A percentile compares a stretch with the other conserved stretches of the same genome.
phyloP scores from a whole-genome alignment of 2,888 invertebrate genomes.

The Cinara cedri region DNA sequence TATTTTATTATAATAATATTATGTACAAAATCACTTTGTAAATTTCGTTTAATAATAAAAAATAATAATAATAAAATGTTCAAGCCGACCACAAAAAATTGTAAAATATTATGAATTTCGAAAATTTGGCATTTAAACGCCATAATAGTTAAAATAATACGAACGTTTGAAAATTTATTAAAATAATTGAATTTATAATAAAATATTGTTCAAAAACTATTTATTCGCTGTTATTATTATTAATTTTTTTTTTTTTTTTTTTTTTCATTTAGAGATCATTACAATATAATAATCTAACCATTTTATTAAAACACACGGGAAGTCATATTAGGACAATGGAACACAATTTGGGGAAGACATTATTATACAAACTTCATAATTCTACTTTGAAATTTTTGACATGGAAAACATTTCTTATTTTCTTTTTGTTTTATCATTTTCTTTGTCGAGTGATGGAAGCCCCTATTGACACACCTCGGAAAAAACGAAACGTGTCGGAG shows the following conservation, averaged over 20 bases:
- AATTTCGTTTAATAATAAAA: constrained; percentile 1
- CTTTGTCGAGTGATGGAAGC: constrained; percentile 18
- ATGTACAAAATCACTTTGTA: constrained; percentile 39
- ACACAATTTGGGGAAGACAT: constrained; percentile 55
- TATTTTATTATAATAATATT: too few relatives aligned
- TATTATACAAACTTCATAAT: background rate
- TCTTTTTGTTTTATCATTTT: background rate
- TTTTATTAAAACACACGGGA: constrained; percentile 49
- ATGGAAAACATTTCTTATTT: constrained; percentile 26
- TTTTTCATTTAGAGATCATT: constrained; percentile 22
- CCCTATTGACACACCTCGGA: constrained; percentile 13
- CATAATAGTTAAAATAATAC: background rate
- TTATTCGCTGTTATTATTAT: too few relatives aligned
- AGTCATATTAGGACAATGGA: constrained; percentile 42
- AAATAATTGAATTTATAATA: constrained; percentile 39
- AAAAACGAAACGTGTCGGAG: background rate
- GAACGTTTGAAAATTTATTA: constrained; percentile 10
- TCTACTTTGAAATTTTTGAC: constrained; percentile 18
- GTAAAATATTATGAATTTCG: background rate
- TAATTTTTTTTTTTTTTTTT: constrained; percentile 6
- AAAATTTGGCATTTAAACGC: constrained; percentile 40
- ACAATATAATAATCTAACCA: constrained; percentile 2
- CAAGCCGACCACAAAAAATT: constrained; percentile 21
- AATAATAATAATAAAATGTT: constrained; percentile 23
- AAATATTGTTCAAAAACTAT: constrained; percentile 28